These are phyloP conservation scores for Catagonus wagneri DNA, from an alignment of 2,113 vertebrate genomes.

Conservation along the genomic window DNA sequence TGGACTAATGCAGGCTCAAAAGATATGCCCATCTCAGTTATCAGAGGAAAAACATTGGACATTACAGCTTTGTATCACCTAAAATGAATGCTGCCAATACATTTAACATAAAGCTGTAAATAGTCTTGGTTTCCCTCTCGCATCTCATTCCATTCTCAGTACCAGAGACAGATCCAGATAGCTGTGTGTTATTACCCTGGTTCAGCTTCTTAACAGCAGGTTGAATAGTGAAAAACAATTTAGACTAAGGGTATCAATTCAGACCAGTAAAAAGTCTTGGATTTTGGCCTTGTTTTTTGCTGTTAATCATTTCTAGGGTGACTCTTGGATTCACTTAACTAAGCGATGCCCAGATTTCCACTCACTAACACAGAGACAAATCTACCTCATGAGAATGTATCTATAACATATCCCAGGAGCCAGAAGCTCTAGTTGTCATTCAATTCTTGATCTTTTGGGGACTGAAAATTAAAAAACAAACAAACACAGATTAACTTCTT, in stretches of 20 bases:
- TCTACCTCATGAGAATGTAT: conserved; percentile 60
- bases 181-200: conserved; percentile 2
- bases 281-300: conserved; percentile 55
- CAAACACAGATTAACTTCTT: background rate
- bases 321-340: conserved; percentile 50
- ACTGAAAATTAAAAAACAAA: conserved; percentile 30
- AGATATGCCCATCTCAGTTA: background rate
- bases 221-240: background rate
- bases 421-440: conserved; percentile 22
- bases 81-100: background rate
- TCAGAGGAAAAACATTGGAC: background rate
- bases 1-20: conserved; percentile 28
- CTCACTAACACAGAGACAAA: conserved; percentile 3
- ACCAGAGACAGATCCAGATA: background rate
- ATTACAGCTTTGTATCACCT: conserved; percentile 41
- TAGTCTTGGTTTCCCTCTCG: background rate
- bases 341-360: conserved; percentile 35
- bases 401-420: background rate
- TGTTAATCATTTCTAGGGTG: conserved; percentile 28
- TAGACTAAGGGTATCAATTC: conserved; percentile 14
- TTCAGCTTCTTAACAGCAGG: background rate
- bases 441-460: background rate
- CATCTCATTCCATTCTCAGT: conserved; percentile 24
- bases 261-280: conserved; percentile 44
- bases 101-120: conserved; percentile 21